Base-by-base conservation (phyloP, 2,797 vertebrate species). In the Falco peregrinus region DNA sequence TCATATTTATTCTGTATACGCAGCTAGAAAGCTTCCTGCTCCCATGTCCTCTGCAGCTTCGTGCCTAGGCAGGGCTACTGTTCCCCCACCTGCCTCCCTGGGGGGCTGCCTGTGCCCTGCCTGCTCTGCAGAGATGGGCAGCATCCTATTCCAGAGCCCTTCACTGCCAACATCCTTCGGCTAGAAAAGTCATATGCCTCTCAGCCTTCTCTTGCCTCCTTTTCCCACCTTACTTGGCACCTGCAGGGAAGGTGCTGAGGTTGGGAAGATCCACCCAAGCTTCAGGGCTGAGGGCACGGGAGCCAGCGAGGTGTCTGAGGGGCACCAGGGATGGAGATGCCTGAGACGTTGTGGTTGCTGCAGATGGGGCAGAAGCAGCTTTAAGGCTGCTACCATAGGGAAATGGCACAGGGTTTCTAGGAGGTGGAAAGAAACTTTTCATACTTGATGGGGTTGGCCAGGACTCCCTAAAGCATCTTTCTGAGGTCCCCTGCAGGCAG, bases 331-430 rank as follows among this genome's bases (percentile, higher is more conserved):
- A 6, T 3, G 2, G 50, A 43, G 17, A 26, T 26, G 9, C 26
- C 43, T 1, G 18, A 9, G 69, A 11, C 13, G 7, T 4, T 0
- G 1, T 2, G 1, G 7, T 10, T 63, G 39, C 78, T 84, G 51
- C 57, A 56, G 28, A 3, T 2, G 19, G 61, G 21, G 31, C 59
- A 73, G 78, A 47, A 89, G 29, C 54, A 54, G 56, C 19, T 59
- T 63, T 56, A 37, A 6, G n/a, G 33, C 22, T 53, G 54, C 65
- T 54, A 53, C 76, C 5, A 0, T 16, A 33, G n/a, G n/a, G 31
- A 74, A 87, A 13, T 4, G 20, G 17, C 18, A 26, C 29, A 5
- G 11, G 35, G 28, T 60, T 83, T 80, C 28, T 10, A 28, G 19
- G 60, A 60, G 19, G 20, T 47, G n/a, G 25, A 47, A 26, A 26